phyloP scores from a whole-genome alignment of 2,888 invertebrate species.

The Noctua comes region DNA sequence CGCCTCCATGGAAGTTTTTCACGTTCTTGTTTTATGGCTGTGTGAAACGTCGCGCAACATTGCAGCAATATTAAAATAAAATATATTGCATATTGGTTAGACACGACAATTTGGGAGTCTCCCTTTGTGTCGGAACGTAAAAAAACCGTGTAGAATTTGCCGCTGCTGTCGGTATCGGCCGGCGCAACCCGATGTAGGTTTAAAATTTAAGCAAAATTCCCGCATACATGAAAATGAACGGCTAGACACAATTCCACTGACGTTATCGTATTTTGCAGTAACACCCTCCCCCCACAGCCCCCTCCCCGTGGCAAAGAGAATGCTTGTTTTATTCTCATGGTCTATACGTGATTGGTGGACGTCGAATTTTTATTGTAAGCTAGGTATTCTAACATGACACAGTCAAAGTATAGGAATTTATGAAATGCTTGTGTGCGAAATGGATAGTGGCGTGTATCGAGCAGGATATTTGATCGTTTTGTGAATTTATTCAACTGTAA shows the following conservation, averaged over 20 bases:
- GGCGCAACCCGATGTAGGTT: slow-evolving; percentile 63
- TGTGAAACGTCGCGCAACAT: slow-evolving; percentile 4
- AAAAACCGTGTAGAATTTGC: slow-evolving; percentile 52
- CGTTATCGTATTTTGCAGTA: slow-evolving; percentile 73
- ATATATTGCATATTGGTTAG: slow-evolving; percentile 20
- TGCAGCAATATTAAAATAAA: slow-evolving; percentile 36
- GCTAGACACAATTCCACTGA: slow-evolving; percentile 73
- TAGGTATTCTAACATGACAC: slow-evolving; percentile 58
- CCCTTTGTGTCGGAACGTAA: slow-evolving; percentile 33
- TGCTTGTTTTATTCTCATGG: slow-evolving; percentile 74
- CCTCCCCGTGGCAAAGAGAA: slow-evolving; percentile 71
- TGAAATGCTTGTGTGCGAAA: slow-evolving; percentile 46
- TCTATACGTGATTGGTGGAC: slow-evolving; percentile 73
- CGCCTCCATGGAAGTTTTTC: not conserved
- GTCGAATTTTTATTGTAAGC: slow-evolving; percentile 72
- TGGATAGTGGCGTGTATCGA: slow-evolving; percentile 31
- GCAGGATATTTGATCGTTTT: slow-evolving; percentile 42
- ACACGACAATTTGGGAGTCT: slow-evolving; percentile 24
- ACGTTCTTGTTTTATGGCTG: slow-evolving; percentile 12
- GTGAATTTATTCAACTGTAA: slow-evolving; percentile 48
- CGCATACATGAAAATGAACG: slow-evolving; percentile 71
- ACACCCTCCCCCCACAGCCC: slow-evolving; percentile 52
- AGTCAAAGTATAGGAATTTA: slow-evolving; percentile 52
- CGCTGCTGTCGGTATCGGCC: slow-evolving; percentile 62
- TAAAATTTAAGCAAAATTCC: slow-evolving; percentile 72